Conservation (phyloP, 2,113 vertebrate species). For the Dascyllus trimaculatus region DNA sequence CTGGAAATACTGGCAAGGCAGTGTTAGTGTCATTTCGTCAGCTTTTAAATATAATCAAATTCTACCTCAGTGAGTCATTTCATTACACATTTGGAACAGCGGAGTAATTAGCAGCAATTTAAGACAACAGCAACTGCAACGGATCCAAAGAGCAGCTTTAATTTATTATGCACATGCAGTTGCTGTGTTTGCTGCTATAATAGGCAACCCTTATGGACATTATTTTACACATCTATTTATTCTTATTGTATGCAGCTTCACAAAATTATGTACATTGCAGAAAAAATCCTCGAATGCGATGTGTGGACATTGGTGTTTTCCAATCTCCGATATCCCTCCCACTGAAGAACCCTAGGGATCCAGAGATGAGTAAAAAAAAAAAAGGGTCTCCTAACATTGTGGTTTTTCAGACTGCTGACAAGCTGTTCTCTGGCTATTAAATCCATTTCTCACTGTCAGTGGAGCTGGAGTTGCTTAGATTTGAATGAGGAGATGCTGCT, state of each 20-base stretch:
- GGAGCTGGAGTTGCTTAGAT: conserved; percentile 66
- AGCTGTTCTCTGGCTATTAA: conserved; percentile 82
- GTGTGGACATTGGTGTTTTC: conserved; percentile 68
- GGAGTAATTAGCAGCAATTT: conserved; percentile 55
- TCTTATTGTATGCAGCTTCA: background rate
- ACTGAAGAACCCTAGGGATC: conserved; percentile 60
- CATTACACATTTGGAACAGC: conserved; percentile 59
- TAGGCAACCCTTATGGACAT: conserved; percentile 5
- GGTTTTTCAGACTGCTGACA: conserved; percentile 82
- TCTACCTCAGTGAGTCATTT: conserved; percentile 71
- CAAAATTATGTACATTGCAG: conserved; percentile 39
- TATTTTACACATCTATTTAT: conserved; percentile 17
- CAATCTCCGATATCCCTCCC: conserved; percentile 60
- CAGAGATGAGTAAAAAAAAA: conserved; percentile 59
- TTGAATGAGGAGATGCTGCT: conserved; percentile 72
- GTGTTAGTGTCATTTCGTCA: conserved; percentile 63
- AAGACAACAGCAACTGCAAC: conserved; percentile 51
- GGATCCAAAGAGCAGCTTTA: conserved; percentile 27
- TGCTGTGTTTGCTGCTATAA: conserved; percentile 5
- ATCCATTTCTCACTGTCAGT: conserved; percentile 85
- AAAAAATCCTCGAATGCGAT: conserved; percentile 7
- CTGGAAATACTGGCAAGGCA: conserved; percentile 60
- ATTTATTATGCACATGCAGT: conserved; percentile 39
- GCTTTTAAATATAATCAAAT: conserved; percentile 77
- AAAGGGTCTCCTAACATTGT: conserved; percentile 66